phyloP scores from a whole-genome alignment of 2,797 vertebrate genomes.

The Siniperca scherzeri region DNA sequence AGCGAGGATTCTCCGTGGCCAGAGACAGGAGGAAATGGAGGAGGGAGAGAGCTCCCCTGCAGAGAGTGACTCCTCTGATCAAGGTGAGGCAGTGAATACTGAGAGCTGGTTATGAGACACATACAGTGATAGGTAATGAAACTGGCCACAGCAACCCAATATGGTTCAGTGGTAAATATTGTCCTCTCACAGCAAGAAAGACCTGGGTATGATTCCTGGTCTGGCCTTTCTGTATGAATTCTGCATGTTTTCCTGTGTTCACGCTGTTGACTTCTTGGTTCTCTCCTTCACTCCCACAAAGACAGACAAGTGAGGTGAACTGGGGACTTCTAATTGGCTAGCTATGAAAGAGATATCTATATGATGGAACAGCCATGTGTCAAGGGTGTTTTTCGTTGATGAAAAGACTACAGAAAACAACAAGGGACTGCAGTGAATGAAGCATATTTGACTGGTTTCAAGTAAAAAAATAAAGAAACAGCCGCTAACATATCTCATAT shows the following conservation, averaged over 20 bases:
- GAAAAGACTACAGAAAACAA: not conserved
- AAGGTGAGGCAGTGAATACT: constrained; percentile 70
- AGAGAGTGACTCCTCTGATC: constrained; percentile 85
- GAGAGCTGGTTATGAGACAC: not conserved
- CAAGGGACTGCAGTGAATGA: not conserved
- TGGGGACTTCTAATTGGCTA: not conserved
- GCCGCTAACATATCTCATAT: not conserved
- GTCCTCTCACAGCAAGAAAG: not conserved
- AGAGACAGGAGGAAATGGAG: constrained; percentile 69
- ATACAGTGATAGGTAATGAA: not conserved
- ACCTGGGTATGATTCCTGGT: not conserved
- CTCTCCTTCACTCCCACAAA: not conserved
- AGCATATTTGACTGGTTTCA: not conserved
- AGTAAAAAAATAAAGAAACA: constrained; percentile 19
- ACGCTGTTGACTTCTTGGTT: not conserved
- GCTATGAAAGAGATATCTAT: not conserved
- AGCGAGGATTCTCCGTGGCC: constrained; percentile 62
- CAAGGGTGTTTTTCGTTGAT: not conserved
- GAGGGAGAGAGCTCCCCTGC: constrained; percentile 80
- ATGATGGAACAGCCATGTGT: not conserved
- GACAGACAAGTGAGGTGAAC: constrained; percentile 4
- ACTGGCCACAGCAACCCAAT: not conserved
- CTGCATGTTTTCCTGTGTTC: constrained; percentile 7
- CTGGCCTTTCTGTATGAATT: not conserved
- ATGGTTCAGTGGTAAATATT: not conserved